Conservation (phyloP, 1,140 invertebrate genomes). For the Saccostrea echinata region DNA sequence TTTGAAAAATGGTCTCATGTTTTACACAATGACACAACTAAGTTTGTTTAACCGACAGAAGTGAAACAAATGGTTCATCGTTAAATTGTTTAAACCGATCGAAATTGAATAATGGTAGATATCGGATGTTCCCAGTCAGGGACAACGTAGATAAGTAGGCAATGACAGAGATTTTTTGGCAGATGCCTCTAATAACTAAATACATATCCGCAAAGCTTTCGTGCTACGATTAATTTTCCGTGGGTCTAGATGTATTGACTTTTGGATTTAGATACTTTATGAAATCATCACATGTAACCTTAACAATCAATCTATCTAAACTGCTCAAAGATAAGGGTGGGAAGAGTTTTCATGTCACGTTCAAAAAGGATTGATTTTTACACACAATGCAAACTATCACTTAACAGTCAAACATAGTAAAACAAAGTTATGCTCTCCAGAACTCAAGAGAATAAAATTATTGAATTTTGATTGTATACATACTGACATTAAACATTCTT, state of each 20-base stretch:
- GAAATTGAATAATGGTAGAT: background rate
- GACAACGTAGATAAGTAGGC: background rate
- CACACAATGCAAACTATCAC: background rate
- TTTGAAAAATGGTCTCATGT: background rate
- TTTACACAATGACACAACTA: background rate
- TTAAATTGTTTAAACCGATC: conserved; percentile 15
- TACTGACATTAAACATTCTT: too few species aligned
- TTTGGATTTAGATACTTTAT: conserved; percentile 18
- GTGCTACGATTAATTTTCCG: background rate
- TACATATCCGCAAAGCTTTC: background rate
- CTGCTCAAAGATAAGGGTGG: background rate
- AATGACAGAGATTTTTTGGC: background rate
- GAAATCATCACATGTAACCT: background rate
- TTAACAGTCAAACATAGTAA: background rate
- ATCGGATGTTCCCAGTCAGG: background rate
- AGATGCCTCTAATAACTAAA: background rate
- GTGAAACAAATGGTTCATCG: background rate
- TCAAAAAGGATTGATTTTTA: background rate
- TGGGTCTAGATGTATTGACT: conserved; percentile 2
- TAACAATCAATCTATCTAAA: background rate
- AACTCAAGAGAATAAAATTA: too few species aligned
- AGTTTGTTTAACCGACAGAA: conserved; percentile 5
- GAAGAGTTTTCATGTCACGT: background rate
- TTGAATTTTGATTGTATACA: too few species aligned
- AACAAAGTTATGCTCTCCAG: too few species aligned